A percentile compares a stretch with the other conserved stretches of the same genome.
Evolutionary conservation across 2,888 invertebrate species (phyloP).

Genomic region (Parnassius smintheus): DNA sequence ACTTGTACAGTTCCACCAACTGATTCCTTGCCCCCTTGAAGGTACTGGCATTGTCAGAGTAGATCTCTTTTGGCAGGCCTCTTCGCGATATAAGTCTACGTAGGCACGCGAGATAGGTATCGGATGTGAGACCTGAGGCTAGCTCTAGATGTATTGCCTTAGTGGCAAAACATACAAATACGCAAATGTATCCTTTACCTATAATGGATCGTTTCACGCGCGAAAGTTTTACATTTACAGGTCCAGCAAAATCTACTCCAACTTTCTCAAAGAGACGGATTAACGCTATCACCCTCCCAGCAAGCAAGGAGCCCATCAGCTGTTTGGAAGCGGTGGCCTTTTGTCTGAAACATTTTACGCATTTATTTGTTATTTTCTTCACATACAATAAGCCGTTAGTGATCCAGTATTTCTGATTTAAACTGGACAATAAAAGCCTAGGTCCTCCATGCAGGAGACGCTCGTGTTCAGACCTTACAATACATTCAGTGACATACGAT

Average conservation of each 20-base stretch:
- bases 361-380: too few species aligned
- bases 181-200: background rate
- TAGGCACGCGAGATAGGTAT: background rate
- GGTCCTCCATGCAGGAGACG: too few species aligned
- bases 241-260: background rate
- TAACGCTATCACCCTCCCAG: background rate
- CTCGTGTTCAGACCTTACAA: too few species aligned
- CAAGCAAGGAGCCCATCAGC: background rate
- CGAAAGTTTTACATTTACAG: background rate
- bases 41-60: background rate
- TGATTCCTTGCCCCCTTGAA: slow-evolving; percentile 5
- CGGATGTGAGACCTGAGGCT: too few species aligned
- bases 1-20: background rate
- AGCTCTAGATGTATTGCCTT: too few species aligned
- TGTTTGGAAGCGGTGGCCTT: too few species aligned
- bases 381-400: too few species aligned
- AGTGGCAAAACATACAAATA: background rate
- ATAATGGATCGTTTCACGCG: background rate
- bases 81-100: background rate
- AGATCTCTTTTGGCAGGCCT: background rate
- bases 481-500: too few species aligned
- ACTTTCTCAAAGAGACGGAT: background rate
- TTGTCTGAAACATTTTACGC: too few species aligned
- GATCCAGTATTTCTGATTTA: too few species aligned
- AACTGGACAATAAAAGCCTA: too few species aligned